Evolutionary conservation across 2,797 vertebrate species (phyloP), one percentile per base, ranked within the genome.

Genomic region (Choloepus didactylus): DNA sequence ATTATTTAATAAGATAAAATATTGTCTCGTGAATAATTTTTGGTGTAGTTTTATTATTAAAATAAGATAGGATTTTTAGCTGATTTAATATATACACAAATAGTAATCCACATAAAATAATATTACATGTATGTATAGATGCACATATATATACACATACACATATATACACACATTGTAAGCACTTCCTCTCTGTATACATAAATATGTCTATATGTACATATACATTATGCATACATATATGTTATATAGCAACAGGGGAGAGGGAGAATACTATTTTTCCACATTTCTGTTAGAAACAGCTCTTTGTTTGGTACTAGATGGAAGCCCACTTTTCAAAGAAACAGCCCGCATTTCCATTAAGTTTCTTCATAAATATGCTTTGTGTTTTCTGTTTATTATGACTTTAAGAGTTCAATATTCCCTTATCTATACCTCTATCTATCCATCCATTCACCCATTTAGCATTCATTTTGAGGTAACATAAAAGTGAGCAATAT

Each of bases 311-410:
- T 35, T 46, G 25, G 6, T 49, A 60, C 80, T 31, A 62, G 14
- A 29, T 83, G 4, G 44, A 89, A 46, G 6, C 6, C 70, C 10
- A 81, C 18, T 11, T 85, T 56, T 9, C 69, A 81, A 51, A 64
- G 35, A 56, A 6, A 25, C 21, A 44, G 15, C 1, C 60, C 51
- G 25, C 38, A 69, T n/a, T 60, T 69, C 41, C 19, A 46, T 83
- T 38, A 69, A 67, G 2, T 66, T 81, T 95, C 41, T 72, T 64
- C 31, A 75, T 62, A 79, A 72, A 69, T 95, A 73, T 90, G 14
- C 9, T 41, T 76, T 60, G 5, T 31, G 31, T 35, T 75, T 81
- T 90, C 72, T 49, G 6, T 72, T 64, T 79, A 49, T n/a, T 59
- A 44, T 83, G 31, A 25, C 10, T 19, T 38, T 51, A 60, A 31